phyloP scores from a whole-genome alignment of 1,140 invertebrate species.

The Idris sp. region DNA sequence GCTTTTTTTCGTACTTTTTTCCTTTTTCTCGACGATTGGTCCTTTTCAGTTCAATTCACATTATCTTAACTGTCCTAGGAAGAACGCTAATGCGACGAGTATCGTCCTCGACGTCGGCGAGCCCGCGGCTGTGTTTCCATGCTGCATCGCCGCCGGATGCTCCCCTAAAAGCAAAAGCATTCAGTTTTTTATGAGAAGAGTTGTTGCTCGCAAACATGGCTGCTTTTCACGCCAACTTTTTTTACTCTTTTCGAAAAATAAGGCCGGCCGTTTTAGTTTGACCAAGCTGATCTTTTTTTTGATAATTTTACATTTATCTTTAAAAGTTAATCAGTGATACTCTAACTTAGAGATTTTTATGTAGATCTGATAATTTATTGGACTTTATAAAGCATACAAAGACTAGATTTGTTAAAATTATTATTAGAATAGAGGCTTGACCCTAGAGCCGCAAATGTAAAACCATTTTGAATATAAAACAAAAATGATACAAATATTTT shows the following conservation, averaged over 20 bases:
- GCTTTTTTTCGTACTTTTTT: too few species aligned
- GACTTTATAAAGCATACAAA: too few species aligned
- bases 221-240: conserved; percentile 44
- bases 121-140: conserved; percentile 80
- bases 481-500: too few species aligned
- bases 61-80: conserved; percentile 77
- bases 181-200: conserved; percentile 42
- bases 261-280: conserved; percentile 13
- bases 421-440: too few species aligned
- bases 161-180: conserved; percentile 82
- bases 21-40: conserved; percentile 34
- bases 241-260: conserved; percentile 19
- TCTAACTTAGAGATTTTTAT: too few species aligned
- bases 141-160: conserved; percentile 91
- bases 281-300: conserved; percentile 33
- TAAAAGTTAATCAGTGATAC: too few species aligned
- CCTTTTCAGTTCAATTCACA: conserved; percentile 66
- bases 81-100: conserved; percentile 72
- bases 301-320: too few species aligned
- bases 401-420: too few species aligned
- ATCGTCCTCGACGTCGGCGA: conserved; percentile 74
- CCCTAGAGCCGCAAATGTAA: too few species aligned
- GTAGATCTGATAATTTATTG: too few species aligned
- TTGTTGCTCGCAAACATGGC: conserved; percentile 40
- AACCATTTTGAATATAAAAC: too few species aligned